These are phyloP conservation scores for Parnassius apollo DNA, from an alignment of 2,888 invertebrate genomes.

Conservation along the genomic window DNA sequence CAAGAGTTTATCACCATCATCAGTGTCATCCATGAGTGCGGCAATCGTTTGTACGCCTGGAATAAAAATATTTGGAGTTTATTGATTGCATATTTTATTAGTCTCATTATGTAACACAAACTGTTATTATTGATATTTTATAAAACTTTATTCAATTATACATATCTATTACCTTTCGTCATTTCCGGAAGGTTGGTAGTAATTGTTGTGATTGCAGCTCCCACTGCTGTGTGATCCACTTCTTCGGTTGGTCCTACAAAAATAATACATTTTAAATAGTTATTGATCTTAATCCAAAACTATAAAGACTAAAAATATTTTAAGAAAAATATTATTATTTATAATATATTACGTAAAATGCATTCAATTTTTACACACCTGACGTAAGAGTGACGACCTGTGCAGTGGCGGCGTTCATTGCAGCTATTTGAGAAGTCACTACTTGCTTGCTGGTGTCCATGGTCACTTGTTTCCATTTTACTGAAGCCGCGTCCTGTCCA, in stretches of 20 bases:
- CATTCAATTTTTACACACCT: constrained; percentile 56
- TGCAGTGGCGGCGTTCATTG: constrained; percentile 99
- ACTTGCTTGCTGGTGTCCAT: constrained; percentile 97
- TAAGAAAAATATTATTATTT: background rate
- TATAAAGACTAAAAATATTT: no score
- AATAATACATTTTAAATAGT: background rate
- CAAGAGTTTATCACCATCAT: constrained; percentile 90
- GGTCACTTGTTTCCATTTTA: constrained; percentile 96
- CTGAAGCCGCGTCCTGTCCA: constrained; percentile 91
- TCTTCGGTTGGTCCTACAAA: constrained; percentile 87
- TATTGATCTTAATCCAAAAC: no score
- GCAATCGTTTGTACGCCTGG: constrained; percentile 93
- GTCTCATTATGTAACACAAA: no score
- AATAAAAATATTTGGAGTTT: background rate
- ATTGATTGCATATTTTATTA: no score
- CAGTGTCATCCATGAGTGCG: constrained; percentile 93
- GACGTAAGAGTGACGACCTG: constrained; percentile 96
- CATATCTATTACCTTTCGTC: constrained; percentile 84
- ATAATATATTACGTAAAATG: no score
- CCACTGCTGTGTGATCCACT: constrained; percentile 97
- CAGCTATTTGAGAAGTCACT: constrained; percentile 97
- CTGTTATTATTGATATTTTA: no score
- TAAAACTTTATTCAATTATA: background rate
- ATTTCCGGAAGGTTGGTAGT: constrained; percentile 98
- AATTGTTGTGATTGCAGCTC: constrained; percentile 98